These are phyloP conservation scores for Petrocephalus microphthalmus DNA, from an alignment of 2,113 vertebrate genomes.

Conservation along the genomic window DNA sequence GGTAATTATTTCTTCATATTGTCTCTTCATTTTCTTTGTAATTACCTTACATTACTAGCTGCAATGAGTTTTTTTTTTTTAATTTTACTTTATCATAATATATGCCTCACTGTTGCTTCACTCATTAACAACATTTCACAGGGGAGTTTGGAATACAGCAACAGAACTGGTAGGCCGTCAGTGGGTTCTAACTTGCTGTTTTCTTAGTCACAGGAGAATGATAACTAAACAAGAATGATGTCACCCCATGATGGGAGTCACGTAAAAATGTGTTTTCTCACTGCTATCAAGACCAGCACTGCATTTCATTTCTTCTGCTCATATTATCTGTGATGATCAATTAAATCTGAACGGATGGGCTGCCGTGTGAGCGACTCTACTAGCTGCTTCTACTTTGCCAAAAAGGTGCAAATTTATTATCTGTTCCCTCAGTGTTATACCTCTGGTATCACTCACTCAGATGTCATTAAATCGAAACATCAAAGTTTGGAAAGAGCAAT, in stretches of 20 bases:
- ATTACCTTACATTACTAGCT: conserved; percentile 15
- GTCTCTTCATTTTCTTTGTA: conserved; percentile 12
- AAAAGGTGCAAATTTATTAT: not conserved
- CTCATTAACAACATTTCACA: conserved; percentile 25
- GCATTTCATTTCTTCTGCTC: conserved; percentile 59
- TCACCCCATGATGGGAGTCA: conserved; percentile 63
- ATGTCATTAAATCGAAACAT: not conserved
- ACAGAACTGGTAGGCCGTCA: conserved; percentile 37
- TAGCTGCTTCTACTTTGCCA: conserved; percentile 63
- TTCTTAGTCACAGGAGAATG: conserved; percentile 64
- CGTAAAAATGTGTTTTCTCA: conserved; percentile 59
- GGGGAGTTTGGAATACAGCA: conserved; percentile 20
- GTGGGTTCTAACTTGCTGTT: conserved; percentile 46
- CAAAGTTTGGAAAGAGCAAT: not conserved
- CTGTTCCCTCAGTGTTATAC: not conserved
- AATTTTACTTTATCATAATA: conserved; percentile 25
- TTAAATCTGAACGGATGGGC: conserved; percentile 63
- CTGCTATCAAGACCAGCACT: conserved; percentile 52
- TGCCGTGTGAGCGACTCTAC: conserved; percentile 60
- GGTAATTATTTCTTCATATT: conserved; percentile 16
- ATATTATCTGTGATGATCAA: conserved; percentile 65
- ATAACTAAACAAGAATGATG: conserved; percentile 67
- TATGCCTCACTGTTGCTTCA: conserved; percentile 6
- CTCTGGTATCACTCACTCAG: not conserved
- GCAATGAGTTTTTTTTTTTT: not conserved